Percentiles rank a stretch among this genome's conserved stretches.
Evolutionary conservation across 2,113 vertebrate genomes (phyloP).

Genomic region (Anoura caudifer): DNA sequence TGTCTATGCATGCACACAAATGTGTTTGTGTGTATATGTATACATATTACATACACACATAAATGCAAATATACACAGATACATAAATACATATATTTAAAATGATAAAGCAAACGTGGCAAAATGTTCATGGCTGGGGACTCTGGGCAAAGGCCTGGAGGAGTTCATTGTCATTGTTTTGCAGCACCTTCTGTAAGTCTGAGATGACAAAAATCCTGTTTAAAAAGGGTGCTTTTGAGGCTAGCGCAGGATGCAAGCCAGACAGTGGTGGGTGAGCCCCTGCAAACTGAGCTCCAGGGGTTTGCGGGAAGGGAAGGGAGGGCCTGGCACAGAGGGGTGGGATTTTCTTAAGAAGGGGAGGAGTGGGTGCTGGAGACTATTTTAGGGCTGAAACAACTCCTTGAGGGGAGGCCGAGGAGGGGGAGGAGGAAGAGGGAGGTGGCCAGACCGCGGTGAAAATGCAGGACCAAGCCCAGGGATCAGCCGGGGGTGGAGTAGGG

Average conservation of each 20-base stretch:
- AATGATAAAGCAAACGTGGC: not conserved
- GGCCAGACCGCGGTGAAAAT: not conserved
- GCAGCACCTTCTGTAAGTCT: not conserved
- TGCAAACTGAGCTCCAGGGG: rapidly evolving
- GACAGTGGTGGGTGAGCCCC: rapidly evolving
- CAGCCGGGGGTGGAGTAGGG: not conserved
- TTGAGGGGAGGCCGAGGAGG: rapidly evolving
- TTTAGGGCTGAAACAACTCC: not conserved
- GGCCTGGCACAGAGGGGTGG: rapidly evolving
- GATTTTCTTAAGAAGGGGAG: too few species aligned
- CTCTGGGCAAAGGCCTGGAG: rapidly evolving
- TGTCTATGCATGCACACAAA: not conserved
- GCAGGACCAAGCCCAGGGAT: too few species aligned
- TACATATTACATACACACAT: not conserved
- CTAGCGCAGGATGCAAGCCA: not conserved
- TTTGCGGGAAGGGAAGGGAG: not conserved
- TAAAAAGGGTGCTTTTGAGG: not conserved
- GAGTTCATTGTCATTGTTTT: not conserved
- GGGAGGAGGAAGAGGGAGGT: not conserved
- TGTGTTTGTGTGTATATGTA: not conserved
- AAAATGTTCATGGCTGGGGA: rapidly evolving
- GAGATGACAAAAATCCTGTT: not conserved
- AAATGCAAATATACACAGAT: not conserved
- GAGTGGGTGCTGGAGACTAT: not conserved
- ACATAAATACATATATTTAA: too few species aligned